A percentile compares a stretch with the other conserved stretches of the same genome.
Conservation (phyloP, 2,797 vertebrate species). For the Xiphophorus birchmanni region DNA sequence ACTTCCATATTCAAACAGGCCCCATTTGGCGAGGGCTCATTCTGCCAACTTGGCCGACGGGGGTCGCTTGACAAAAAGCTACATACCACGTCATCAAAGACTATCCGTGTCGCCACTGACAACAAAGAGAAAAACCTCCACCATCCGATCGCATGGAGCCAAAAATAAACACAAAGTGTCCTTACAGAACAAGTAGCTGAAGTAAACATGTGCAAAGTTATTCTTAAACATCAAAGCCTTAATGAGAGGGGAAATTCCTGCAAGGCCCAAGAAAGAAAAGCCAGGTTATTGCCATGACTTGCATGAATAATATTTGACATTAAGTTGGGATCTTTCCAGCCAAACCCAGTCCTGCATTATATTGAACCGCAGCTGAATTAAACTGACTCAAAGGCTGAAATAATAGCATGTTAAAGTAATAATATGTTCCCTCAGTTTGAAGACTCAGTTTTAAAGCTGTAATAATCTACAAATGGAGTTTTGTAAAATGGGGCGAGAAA, state of each 20-base stretch:
- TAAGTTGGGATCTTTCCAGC: slow-evolving; percentile 14
- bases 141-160: not conserved
- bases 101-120: not conserved
- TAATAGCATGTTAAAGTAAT: not conserved
- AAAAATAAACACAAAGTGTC: not conserved
- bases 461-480: not conserved
- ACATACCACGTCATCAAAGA: not conserved
- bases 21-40: not conserved
- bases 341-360: slow-evolving; percentile 16
- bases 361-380: slow-evolving; percentile 8
- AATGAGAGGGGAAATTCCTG: not conserved
- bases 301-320: slow-evolving; percentile 11
- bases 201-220: not conserved
- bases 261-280: not conserved
- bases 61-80: not conserved
- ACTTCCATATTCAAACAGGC: not conserved
- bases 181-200: not conserved
- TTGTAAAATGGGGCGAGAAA: not conserved
- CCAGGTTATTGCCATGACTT: not conserved
- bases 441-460: not conserved
- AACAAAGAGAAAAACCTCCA: not conserved
- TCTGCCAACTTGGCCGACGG: not conserved
- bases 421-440: not conserved
- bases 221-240: not conserved
- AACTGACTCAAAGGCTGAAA: not conserved